Evolutionary conservation across 2,797 vertebrate species (phyloP), one percentile per base, ranked within the genome.

Genomic region (Oreortyx pictus): DNA sequence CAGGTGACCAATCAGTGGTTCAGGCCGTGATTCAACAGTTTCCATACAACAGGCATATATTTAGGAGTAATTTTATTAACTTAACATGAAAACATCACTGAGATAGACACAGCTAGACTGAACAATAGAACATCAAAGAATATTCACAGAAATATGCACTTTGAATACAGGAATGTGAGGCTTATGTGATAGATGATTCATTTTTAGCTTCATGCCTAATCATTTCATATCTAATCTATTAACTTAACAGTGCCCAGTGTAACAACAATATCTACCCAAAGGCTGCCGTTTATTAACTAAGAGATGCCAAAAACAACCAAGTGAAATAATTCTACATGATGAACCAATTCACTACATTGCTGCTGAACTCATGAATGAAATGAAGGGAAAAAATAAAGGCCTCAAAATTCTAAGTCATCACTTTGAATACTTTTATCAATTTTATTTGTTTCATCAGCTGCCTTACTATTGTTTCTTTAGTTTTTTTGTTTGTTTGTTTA

Each of bases 331-430:
- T 76, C 39, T 52, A 19, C 41, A 35, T 11, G 19, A 47, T 8
- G 0, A 73, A 78, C 29, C 31, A 33, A 20, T 50, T 90, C 15
- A 44, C 31, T 41, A 5, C 0, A 0, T 3, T 50, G 35, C 17
- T 79, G 11, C 17, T 41, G 35, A 86, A 52, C 4, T 7, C 71
- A 25, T 11, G 13, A 75, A 47, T 60, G 7, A 93, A 91, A 75
- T 11, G 4, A 90, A 84, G 7, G 14, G 20, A 57, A 56, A 39
- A 85, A 61, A 31, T 5, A 41, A 74, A 85, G 6, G 5, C 15
- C 35, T 89, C 33, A 57, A 20, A 75, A 60, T 9, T 37, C 11
- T 19, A 82, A 61, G 31, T 68, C 33, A 20, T 1, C 22, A 5
- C 3, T 57, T 71, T 20, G 39, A 11, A 74, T 0, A 19, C 7